Base-by-base conservation (phyloP, 2,797 vertebrate genomes). In the Mionectes olivaceus region DNA sequence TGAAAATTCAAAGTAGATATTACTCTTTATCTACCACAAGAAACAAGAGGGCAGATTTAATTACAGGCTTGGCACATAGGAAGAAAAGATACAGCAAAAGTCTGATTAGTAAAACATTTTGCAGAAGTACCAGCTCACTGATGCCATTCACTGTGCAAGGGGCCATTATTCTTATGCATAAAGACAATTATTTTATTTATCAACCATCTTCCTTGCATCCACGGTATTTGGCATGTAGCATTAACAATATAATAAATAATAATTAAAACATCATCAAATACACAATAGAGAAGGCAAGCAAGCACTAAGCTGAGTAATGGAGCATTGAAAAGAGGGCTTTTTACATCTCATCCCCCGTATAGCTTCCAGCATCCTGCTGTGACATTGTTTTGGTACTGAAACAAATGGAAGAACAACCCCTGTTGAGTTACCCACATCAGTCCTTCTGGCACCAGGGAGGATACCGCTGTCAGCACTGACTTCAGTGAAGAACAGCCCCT, bases 321-420 rank as follows among this genome's bases (percentile, higher is more conserved):
- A 89, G 91, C 90, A 91, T n/a, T 94, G 83, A 95, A 91, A 94
- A 96, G 70, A 5, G 70, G 68, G 49, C 56, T 94, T 94, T 94
- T 95, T 93, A 77, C 74, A 94, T 96, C 85, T 94, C 60, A 87
- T 71, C 49, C 67, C 49, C 81, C 1, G 0, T 63, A 74, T 3
- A 78, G 87, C 85, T 88, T 95, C 89, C 91, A 95, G 87, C 74
- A 74, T 49, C 94, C 90, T 76, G 87, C 94, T 90, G 93, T n/a
- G 94, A 63, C 65, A 96, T 95, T 95, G 96, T 97, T 93, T 95
- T 3, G 2, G 89, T 49, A 56, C 69, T 18, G 55, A 88, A 83
- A 83, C 44, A 83, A 89, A 96, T 91, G 91, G 87, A 79, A 95
- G 93, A 92, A 56, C 37, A 94, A 73, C 22, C 56, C 85, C 67